A percentile compares a stretch with the other conserved stretches of the same genome.
Conservation (phyloP, 2,113 vertebrate species). For the Gymnogyps californianus region DNA sequence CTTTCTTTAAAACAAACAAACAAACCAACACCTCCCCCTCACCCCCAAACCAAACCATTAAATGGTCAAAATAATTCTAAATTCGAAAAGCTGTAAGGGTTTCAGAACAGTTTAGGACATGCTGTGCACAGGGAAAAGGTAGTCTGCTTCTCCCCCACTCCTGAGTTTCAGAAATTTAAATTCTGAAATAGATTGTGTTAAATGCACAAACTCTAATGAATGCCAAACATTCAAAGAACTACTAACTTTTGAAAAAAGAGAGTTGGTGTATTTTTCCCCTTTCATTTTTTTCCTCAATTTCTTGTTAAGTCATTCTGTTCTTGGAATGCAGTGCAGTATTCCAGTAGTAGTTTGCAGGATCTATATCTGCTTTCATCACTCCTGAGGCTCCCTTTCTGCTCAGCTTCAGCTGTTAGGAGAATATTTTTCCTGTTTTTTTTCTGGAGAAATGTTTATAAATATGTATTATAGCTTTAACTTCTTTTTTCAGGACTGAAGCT, state of each 20-base stretch:
- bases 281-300: rapidly evolving
- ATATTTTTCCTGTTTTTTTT: not conserved
- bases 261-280: not conserved
- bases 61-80: not conserved
- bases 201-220: not conserved
- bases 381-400: not conserved
- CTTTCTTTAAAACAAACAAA: not conserved
- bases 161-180: not conserved
- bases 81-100: not conserved
- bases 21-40: not conserved
- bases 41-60: not conserved
- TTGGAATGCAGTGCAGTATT: not conserved
- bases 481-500: not conserved
- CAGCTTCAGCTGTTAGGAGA: not conserved
- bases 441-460: not conserved
- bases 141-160: not conserved
- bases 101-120: not conserved
- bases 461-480: not conserved
- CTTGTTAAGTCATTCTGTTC: not conserved
- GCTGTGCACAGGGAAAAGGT: not conserved
- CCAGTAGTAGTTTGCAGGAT: not conserved
- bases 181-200: not conserved
- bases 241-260: not conserved
- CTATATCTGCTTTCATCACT: not conserved
- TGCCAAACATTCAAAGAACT: not conserved